These are phyloP conservation scores for Thysanoteuthis rhombus DNA, from an alignment of 2,888 invertebrate genomes.

Conservation along the genomic window DNA sequence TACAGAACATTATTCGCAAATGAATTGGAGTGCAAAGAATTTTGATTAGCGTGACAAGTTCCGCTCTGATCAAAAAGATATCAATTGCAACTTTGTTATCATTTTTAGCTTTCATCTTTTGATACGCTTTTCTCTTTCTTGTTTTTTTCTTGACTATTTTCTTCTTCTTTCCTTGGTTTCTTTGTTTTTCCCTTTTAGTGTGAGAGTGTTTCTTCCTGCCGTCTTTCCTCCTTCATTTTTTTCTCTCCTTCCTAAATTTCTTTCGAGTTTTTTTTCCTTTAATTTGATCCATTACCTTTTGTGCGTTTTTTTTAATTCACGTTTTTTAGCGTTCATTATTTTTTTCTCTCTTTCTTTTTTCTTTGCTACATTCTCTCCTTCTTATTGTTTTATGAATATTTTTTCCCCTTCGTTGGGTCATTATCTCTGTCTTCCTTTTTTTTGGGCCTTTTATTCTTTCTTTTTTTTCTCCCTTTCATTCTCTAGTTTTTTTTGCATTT, in stretches of 20 bases:
- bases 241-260: neutral
- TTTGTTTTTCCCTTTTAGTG: no score
- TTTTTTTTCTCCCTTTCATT: no score
- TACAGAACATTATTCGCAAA: no score
- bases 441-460: no score
- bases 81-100: no score
- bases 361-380: neutral
- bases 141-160: neutral
- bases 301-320: neutral
- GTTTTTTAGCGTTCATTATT: neutral
- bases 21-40: no score
- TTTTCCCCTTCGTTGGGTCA: neutral
- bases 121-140: no score
- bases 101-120: no score
- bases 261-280: neutral
- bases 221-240: neutral
- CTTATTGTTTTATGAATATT: neutral
- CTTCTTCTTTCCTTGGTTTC: neutral
- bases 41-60: no score
- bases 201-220: no score
- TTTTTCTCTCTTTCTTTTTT: neutral
- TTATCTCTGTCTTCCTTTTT: constrained; percentile 22
- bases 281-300: neutral
- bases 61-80: no score
- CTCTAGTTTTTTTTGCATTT: no score